phyloP scores from a whole-genome alignment of 2,888 invertebrate species.

The Trissoscelio sp. region DNA sequence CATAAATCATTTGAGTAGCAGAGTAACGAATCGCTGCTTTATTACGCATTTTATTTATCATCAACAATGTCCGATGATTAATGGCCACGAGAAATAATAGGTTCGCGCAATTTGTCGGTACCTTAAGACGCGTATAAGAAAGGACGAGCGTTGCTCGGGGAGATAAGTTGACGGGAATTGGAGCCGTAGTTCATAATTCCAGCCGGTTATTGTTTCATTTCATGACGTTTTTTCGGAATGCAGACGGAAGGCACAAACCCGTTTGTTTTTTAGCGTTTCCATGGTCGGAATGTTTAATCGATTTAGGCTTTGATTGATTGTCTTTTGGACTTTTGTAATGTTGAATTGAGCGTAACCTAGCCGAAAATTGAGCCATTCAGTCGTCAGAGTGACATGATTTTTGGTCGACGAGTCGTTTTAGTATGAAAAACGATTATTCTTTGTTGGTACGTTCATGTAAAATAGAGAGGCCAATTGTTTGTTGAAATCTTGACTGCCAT shows the following conservation, averaged over 20 bases:
- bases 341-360: neutral
- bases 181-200: neutral
- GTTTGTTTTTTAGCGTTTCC: neutral
- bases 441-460: neutral
- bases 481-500: slow-evolving; percentile 13
- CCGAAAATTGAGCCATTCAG: neutral
- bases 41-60: slow-evolving; percentile 37
- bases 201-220: neutral
- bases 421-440: slow-evolving; percentile 13
- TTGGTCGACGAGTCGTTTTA: slow-evolving; percentile 2
- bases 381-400: neutral
- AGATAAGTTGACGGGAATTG: slow-evolving; percentile 18
- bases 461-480: neutral
- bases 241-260: neutral
- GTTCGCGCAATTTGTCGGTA: slow-evolving; percentile 11
- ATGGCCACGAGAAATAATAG: slow-evolving; percentile 14
- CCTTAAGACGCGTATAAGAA: slow-evolving; percentile 7
- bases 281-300: neutral
- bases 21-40: slow-evolving; percentile 9
- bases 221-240: neutral
- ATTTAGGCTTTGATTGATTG: slow-evolving; percentile 13
- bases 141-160: neutral
- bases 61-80: slow-evolving; percentile 24
- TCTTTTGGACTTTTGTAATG: neutral
- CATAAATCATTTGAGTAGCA: slow-evolving; percentile 19